A percentile compares a stretch with the other conserved stretches of the same genome.
phyloP scores from a whole-genome alignment of 1,140 invertebrate species.

The Chelonus insularis region DNA sequence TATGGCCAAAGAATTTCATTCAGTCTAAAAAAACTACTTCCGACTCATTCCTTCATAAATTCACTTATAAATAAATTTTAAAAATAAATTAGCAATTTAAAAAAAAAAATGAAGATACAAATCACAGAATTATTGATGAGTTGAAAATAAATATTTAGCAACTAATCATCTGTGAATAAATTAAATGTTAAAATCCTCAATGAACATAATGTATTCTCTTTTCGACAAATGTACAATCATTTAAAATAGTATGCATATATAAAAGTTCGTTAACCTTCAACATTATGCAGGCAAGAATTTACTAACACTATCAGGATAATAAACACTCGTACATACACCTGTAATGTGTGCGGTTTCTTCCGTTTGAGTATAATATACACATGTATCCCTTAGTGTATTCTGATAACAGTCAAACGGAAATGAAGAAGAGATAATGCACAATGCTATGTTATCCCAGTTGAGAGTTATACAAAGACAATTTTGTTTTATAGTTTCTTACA shows the following conservation, averaged over 20 bases:
- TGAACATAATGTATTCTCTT: background rate
- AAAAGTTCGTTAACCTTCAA: conserved; percentile 10
- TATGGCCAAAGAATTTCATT: too few species aligned
- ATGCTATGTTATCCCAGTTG: background rate
- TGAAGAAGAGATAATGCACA: conserved; percentile 18
- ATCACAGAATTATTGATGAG: too few species aligned
- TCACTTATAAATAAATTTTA: too few species aligned
- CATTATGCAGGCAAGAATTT: conserved; percentile 21
- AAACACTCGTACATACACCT: conserved; percentile 15
- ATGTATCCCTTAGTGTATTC: background rate
- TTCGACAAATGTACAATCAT: background rate
- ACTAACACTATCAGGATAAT: conserved; percentile 5
- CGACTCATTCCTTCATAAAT: too few species aligned
- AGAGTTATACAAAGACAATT: background rate
- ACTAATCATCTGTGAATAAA: too few species aligned
- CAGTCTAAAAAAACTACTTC: too few species aligned
- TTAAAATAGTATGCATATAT: background rate
- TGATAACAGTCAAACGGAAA: conserved; percentile 20
- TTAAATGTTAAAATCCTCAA: background rate
- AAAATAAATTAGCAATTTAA: too few species aligned
- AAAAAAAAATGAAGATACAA: too few species aligned
- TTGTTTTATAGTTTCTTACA: too few species aligned
- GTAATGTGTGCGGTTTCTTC: conserved; percentile 15
- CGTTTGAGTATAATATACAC: conserved; percentile 1
- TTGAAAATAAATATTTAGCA: too few species aligned